Conservation (phyloP, 2,797 vertebrate genomes). For the Tragelaphus eurycerus region DNA sequence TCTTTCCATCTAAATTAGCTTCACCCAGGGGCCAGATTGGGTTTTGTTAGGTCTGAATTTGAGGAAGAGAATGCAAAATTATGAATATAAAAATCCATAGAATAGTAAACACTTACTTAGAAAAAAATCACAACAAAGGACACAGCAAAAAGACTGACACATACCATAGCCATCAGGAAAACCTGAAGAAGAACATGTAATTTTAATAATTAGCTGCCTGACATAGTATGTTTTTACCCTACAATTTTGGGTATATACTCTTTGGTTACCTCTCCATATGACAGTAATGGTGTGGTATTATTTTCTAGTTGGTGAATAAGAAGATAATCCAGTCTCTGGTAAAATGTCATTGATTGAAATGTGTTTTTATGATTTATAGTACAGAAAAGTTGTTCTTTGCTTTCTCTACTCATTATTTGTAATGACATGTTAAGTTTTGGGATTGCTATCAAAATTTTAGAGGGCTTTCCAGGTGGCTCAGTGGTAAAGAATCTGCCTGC, state of each 20-base stretch:
- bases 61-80: slow-evolving; percentile 13
- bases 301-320: neutral
- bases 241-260: neutral
- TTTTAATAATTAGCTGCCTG: neutral
- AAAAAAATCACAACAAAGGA: neutral
- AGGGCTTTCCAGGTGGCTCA: neutral
- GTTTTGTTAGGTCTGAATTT: neutral
- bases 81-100: neutral
- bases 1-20: neutral
- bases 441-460: neutral
- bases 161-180: neutral
- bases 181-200: neutral
- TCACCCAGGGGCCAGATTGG: neutral
- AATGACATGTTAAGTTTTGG: neutral
- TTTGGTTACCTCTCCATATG: neutral
- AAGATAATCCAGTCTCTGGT: neutral
- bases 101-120: neutral
- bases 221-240: neutral
- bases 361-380: neutral
- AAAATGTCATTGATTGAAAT: neutral
- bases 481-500: neutral
- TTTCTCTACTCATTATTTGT: neutral
- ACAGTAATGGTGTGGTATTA: neutral
- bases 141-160: neutral
- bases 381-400: neutral